phyloP scores from a whole-genome alignment of 2,888 invertebrate species.

The Volucella zonaria region DNA sequence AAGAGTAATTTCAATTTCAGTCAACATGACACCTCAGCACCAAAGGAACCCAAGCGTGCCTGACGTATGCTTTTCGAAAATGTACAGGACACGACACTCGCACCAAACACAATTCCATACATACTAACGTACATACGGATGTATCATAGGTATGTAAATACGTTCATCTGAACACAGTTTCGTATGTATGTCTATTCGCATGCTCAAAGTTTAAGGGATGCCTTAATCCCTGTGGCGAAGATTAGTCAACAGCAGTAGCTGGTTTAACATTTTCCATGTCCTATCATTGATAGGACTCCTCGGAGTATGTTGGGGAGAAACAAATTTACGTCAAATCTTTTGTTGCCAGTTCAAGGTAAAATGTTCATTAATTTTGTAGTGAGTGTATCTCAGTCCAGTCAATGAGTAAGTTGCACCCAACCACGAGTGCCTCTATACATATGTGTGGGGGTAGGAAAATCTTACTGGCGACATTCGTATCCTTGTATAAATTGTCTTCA shows the following conservation, averaged over 20 bases:
- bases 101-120: slow-evolving; percentile 22
- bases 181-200: slow-evolving; percentile 19
- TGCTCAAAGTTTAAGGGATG: slow-evolving; percentile 58
- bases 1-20: slow-evolving; percentile 70
- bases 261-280: slow-evolving; percentile 43
- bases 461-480: slow-evolving; percentile 53
- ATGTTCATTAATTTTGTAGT: slow-evolving; percentile 57
- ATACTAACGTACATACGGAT: not conserved
- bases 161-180: too few species aligned
- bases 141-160: not conserved
- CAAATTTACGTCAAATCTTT: slow-evolving; percentile 51
- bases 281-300: slow-evolving; percentile 22
- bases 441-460: slow-evolving; percentile 13
- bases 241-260: slow-evolving; percentile 64
- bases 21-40: slow-evolving; percentile 68
- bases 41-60: slow-evolving; percentile 53
- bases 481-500: slow-evolving; percentile 21
- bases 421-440: slow-evolving; percentile 30
- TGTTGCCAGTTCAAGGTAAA: slow-evolving; percentile 65
- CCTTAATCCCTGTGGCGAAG: slow-evolving; percentile 64
- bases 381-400: slow-evolving; percentile 29
- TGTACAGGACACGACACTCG: slow-evolving; percentile 43
- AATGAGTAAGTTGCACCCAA: slow-evolving; percentile 55
- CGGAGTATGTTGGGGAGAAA: not conserved
- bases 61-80: slow-evolving; percentile 53